Evolutionary conservation across 2,113 vertebrate species (phyloP).

Genomic region (Elephas maximus): DNA sequence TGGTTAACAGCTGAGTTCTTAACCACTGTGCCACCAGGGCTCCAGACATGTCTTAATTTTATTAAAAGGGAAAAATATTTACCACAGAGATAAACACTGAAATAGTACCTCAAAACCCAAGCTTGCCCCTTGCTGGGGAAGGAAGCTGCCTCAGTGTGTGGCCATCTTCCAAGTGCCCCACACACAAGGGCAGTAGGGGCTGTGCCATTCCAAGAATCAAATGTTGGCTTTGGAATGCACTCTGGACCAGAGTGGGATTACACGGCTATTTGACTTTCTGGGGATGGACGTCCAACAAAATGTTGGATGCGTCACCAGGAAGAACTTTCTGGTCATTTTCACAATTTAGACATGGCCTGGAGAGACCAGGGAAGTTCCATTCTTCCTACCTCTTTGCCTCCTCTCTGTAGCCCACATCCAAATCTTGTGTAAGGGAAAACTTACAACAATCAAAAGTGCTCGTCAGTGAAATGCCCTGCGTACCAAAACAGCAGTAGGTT

Average conservation of each 20-base stretch:
- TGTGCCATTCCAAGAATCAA: background rate
- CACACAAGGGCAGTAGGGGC: conserved; percentile 30
- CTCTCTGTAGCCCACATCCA: background rate
- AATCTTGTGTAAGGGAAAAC: background rate
- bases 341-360: background rate
- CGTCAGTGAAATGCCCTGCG: background rate
- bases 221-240: conserved; percentile 64
- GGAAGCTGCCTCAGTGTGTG: background rate
- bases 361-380: background rate
- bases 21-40: too few species aligned
- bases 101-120: background rate
- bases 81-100: background rate
- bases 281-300: background rate
- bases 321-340: conserved; percentile 54
- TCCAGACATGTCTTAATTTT: background rate
- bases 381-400: background rate
- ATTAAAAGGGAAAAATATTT: background rate
- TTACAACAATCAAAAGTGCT: background rate
- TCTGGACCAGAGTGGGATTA: background rate
- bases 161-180: background rate
- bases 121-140: conserved; percentile 3
- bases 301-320: background rate
- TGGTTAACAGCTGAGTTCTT: too few species aligned
- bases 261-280: conserved; percentile 38
- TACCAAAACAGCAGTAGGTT: background rate